Percentiles rank a stretch among this genome's conserved stretches.
Evolutionary conservation across 2,888 invertebrate species (phyloP).

Genomic region (Abscondita cerata): DNA sequence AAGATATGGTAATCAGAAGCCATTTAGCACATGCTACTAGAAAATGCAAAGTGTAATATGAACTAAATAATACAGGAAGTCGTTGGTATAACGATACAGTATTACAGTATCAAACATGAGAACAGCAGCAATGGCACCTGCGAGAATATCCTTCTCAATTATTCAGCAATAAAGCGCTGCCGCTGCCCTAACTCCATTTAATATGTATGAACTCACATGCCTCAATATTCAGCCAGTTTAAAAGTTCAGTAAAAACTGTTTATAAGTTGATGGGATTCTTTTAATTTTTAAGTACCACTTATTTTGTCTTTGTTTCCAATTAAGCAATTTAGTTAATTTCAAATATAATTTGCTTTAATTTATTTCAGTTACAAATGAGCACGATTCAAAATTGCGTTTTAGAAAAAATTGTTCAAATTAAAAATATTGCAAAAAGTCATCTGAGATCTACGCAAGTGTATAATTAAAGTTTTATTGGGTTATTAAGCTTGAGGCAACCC

Average conservation of each 20-base stretch:
- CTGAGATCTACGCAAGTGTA: too few relatives aligned
- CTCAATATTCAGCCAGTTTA: slow-evolving; percentile 47
- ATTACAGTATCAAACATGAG: slow-evolving; percentile 43
- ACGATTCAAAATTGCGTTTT: background rate
- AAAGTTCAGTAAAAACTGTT: slow-evolving; percentile 48
- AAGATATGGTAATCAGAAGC: slow-evolving; percentile 35
- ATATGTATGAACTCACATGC: slow-evolving; percentile 57
- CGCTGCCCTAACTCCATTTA: slow-evolving; percentile 56
- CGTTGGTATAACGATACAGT: slow-evolving; percentile 41
- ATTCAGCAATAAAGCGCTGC: slow-evolving; percentile 57
- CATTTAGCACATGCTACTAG: slow-evolving; percentile 35
- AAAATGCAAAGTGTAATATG: slow-evolving; percentile 46
- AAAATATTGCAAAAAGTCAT: too few relatives aligned
- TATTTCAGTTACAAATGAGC: background rate
- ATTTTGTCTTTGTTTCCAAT: slow-evolving; percentile 30
- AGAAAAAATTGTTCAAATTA: too few relatives aligned
- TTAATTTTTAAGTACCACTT: slow-evolving; percentile 45
- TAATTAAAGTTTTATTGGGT: too few relatives aligned
- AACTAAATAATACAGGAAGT: slow-evolving; percentile 48
- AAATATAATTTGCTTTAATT: background rate
- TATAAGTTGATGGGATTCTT: slow-evolving; percentile 46
- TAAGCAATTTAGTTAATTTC: slow-evolving; percentile 21
- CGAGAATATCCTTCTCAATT: slow-evolving; percentile 56
- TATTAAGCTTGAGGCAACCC: too few relatives aligned
- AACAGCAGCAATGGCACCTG: slow-evolving; percentile 53